Base-by-base conservation (phyloP, 2,888 invertebrate species). In the Pandemis heparana region DNA sequence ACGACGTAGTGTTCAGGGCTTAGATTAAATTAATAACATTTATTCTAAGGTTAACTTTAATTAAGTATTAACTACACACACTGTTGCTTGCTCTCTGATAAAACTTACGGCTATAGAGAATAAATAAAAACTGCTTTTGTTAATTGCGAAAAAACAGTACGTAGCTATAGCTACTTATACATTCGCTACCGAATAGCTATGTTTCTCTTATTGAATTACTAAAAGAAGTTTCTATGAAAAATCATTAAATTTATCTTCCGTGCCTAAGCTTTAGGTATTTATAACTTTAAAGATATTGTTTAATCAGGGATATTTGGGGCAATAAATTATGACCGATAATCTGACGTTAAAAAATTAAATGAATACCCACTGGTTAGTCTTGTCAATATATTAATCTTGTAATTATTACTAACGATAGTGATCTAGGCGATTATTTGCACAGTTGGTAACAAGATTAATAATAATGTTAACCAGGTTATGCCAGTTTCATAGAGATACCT, bases 241-340 rank as follows among this genome's bases (percentile, higher is more conserved):
- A 56, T 23, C 8, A 16, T 3, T 12, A 56, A 23, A 12, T 3
- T 56, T 56, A 56, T 56, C 56, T 56, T 23, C 10, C 2, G 5
- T 3, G 53, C 18, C 53, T 16, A 18, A 23, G 23, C 18, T 10
- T 56, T 56, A 60, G 23, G 23, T 39, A 43, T 65, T 53, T 43
- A 41, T 67, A 60, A 62, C 39, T 9, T 23, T 4, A 48, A 2
- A 60, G 39, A 61, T 70, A 56, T 43, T 32, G n/a, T 70, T 53
- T 63, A 63, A 63, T 70, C 62, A 23, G 32, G 48, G 62, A 63
- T 70, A 70, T 43, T 60, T 16, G 18, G 41, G 23, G 48, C 12
- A 39, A 53, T 70, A 70, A 62, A 62, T 70, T 46, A 16, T 48
- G 67, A 46, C 16, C n/a, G 60, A 64, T 64, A 72, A 41, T 18